Evolutionary conservation across 2,113 vertebrate species (phyloP), one percentile per base, ranked within the genome.

Genomic region (Chiloscyllium plagiosum): DNA sequence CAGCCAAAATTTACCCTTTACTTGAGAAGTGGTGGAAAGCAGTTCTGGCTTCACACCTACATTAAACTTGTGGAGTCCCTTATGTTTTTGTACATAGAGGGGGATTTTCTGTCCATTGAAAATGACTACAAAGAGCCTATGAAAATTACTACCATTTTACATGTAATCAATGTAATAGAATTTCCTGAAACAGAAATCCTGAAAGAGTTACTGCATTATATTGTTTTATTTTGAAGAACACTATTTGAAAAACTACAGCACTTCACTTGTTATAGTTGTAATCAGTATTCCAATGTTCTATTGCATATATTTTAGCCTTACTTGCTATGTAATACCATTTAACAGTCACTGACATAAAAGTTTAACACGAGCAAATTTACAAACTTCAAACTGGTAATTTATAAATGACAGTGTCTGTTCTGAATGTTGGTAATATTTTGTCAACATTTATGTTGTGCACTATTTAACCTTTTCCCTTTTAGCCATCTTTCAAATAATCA

Each of bases 401-500:
- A 47, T 29, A 10, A 72, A 24, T 24, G 65, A 37, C 92, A 47
- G 3, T 4, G n/a, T 94, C 66, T 69, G 47, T 72, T 95, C 42
- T 52, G 94, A 72, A 72, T 95, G 47, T 2, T 76, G 47, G 6
- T 76, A 72, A 0, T 61, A 47, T 72, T 95, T 72, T 95, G 94
- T 47, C 66, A 95, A 52, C 42, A 95, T 95, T 95, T 72, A 52
- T 95, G 72, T 50, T 72, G 52, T 50, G 42, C 94, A 76, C 94
- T 95, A 19, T 72, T 72, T 72, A 95, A 95, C 68, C 42, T 95
- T 95, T 29, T 95, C 37, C 69, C 69, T 69, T 95, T 76, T 95
- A 50, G 94, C 69, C 94, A 95, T 68, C 68, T 95, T 47, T 72
- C 24, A 95, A 95, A 95, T 95, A 72, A 95, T 95, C 37, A 76